phyloP scores from a whole-genome alignment of 2,888 invertebrate genomes.

The Timema podura region DNA sequence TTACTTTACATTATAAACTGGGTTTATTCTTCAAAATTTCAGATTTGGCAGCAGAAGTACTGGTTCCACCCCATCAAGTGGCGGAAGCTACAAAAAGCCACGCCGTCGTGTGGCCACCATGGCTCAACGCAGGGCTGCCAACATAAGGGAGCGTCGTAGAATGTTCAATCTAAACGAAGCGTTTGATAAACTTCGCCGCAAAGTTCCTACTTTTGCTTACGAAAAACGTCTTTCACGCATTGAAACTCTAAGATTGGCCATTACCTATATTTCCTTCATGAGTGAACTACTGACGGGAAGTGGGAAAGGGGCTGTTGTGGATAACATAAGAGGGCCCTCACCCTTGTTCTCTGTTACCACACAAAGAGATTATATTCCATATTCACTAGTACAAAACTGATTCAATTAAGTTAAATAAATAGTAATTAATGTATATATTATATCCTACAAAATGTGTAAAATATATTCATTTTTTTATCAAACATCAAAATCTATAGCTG shows the following conservation, averaged over 20 bases:
- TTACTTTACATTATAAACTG: neutral
- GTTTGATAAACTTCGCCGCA: conserved; percentile 86
- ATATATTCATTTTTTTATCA: too few species aligned
- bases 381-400: conserved; percentile 26
- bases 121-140: conserved; percentile 86
- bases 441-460: too few species aligned
- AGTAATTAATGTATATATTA: too few species aligned
- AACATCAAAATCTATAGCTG: too few species aligned
- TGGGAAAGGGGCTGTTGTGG: conserved; percentile 21
- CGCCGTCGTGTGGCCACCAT: conserved; percentile 84
- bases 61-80: conserved; percentile 38
- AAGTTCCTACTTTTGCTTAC: conserved; percentile 95
- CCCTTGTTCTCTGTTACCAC: conserved; percentile 25
- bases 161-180: conserved; percentile 97
- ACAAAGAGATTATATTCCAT: conserved; percentile 29
- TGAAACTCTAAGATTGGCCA: conserved; percentile 89
- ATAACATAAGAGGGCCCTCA: conserved; percentile 20
- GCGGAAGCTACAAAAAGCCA: conserved; percentile 64
- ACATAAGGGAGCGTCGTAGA: conserved; percentile 85
- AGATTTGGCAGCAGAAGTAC: conserved; percentile 36
- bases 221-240: conserved; percentile 93
- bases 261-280: conserved; percentile 97
- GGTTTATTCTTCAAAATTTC: neutral
- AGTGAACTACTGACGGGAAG: conserved; percentile 66
- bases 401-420: too few species aligned